Base-by-base conservation (phyloP, 1,140 invertebrate species). In the Sitodiplosis mosellana region DNA sequence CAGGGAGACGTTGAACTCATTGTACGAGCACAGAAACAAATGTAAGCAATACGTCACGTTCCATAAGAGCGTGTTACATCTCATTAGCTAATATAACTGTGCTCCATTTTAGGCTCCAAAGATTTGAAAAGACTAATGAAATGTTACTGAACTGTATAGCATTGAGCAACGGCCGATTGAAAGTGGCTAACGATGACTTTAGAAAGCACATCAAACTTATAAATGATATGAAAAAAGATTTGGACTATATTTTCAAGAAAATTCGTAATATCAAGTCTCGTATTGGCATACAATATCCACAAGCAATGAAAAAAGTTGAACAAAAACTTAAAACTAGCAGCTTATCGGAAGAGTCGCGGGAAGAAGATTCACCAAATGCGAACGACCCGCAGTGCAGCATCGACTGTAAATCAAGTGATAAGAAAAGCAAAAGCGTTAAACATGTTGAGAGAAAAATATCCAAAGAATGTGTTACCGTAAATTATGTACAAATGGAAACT, bases 111-210 rank as follows among this genome's bases (percentile, higher is more conserved):
- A 96, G 91, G 88, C 65, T 96, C 19, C 85, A 90, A 55, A 72
- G 90, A 50, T 96, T 93, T 69, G 92, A 96, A 58, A 96, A 96
- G 59, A 94, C 91, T 2, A 96, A 94, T 60, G 91, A 95, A 73
- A 96, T 95, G 91, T 65, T 96, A 19, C 81, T 88, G 19, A 95
- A 95, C 57, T 94, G 90, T 57, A 95, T 95, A 65, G 79, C 84
- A 4, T 63, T 96, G 4, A 89, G 88, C 4, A 74, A 81, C 8
- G 73, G 77, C 49, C 75, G 90, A 27, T 72, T 87, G 45, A 84
- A 90, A 58, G 77, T 76, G 45, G 84, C 89, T 19, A 76, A 74
- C 8, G 73, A 75, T 19, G 88, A 94, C 54, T 91, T 95, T 51
- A 91, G 89, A 55, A 84, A 84, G 56, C 88, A 94, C 59, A 90